A percentile compares a stretch with the other conserved stretches of the same genome.
These are phyloP conservation scores for Aphyosemion australe DNA, from an alignment of 2,113 vertebrate genomes.

Conservation along the genomic window DNA sequence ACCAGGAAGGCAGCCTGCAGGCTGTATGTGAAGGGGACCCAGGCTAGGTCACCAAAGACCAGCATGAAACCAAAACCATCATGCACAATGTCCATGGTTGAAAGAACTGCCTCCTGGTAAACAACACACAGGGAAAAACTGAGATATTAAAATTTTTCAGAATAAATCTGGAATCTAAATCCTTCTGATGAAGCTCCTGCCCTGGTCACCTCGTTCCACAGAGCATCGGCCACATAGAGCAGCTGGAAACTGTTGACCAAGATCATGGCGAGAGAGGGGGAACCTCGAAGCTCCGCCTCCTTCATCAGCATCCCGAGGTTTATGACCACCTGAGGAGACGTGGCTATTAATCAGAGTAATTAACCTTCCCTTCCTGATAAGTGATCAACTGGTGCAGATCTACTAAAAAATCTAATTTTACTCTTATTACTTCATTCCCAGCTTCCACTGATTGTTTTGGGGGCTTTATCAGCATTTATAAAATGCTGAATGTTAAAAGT, in stretches of 20 bases:
- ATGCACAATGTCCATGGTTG: constrained; percentile 90
- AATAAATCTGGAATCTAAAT: neutral
- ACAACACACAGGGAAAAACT: neutral
- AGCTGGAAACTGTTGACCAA: constrained; percentile 89
- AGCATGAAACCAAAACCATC: constrained; percentile 94
- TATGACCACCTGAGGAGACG: constrained; percentile 79
- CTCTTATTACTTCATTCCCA: too few relatives aligned
- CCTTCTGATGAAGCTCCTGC: neutral
- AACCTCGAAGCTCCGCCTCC: constrained; percentile 83
- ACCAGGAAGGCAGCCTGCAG: constrained; percentile 89
- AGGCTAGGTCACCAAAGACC: constrained; percentile 87
- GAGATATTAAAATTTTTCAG: neutral
- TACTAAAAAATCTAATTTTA: neutral
- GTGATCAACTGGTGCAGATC: neutral
- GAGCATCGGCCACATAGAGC: constrained; percentile 86
- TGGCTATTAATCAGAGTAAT: neutral
- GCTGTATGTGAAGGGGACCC: constrained; percentile 91
- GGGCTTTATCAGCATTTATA: constrained; percentile 11
- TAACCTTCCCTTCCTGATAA: neutral
- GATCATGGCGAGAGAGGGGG: constrained; percentile 87
- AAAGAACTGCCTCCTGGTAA: constrained; percentile 85
- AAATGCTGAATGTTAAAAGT: constrained; percentile 29
- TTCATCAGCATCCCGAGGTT: constrained; percentile 87
- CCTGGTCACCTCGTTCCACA: constrained; percentile 86
- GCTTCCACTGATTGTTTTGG: neutral